Conservation (phyloP, 2,113 vertebrate species). For the Indicator maculatus region DNA sequence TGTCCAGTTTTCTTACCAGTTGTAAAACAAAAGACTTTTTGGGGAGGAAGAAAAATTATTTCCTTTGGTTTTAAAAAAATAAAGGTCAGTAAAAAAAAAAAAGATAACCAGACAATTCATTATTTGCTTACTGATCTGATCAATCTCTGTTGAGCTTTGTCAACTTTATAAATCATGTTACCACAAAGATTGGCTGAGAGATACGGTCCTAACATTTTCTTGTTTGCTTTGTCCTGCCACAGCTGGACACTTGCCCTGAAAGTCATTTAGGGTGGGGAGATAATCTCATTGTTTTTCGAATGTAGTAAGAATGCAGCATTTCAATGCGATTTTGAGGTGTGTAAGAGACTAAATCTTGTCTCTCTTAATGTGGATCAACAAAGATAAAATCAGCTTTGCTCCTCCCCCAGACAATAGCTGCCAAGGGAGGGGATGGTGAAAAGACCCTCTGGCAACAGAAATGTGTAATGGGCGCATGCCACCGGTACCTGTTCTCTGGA, state of each 20-base stretch:
- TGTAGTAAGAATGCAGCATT: background rate
- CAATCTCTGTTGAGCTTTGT: background rate
- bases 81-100: no score
- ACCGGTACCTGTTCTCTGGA: no score
- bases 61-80: background rate
- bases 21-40: background rate
- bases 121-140: background rate
- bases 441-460: no score
- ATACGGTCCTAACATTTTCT: background rate
- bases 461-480: no score
- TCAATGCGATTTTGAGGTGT: background rate
- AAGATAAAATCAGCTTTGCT: no score
- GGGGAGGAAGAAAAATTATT: background rate
- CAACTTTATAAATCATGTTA: background rate
- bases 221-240: background rate
- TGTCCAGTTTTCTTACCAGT: background rate
- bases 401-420: no score
- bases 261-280: background rate
- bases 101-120: background rate
- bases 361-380: no score
- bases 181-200: background rate
- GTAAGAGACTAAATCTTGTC: no score
- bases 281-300: background rate
- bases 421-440: no score
- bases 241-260: background rate